Evolutionary conservation across 2,888 invertebrate genomes (phyloP), one percentile per base, ranked within the genome.

Genomic region (Megastigmus dorsalis): DNA sequence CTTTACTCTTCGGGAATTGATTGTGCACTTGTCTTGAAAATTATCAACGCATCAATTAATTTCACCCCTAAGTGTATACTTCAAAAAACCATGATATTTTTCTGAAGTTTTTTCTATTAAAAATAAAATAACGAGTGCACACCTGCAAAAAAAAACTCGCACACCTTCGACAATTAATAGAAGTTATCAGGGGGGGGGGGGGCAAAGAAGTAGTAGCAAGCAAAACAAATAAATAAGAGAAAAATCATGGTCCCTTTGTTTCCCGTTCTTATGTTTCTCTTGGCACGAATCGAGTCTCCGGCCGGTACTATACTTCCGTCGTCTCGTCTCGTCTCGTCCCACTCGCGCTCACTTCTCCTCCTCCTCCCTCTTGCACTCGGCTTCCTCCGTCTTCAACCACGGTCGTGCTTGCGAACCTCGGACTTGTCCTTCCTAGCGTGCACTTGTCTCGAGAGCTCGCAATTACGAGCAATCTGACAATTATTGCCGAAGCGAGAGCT

Each of bases 381-480:
- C 69, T 69, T 72, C n/a, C 63, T 63, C 59, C 55, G 66, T 33
- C 75, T n/a, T n/a, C n/a, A n/a, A n/a, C n/a, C n/a, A 62, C 71
- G 73, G 45, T 65, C 66, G 59, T 63, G 74, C 77, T 60, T 43
- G 38, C 71, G 48, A 55, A 63, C 36, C 65, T 74, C 54, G 55
- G 62, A 67, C 66, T 72, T 45, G 41, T 52, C 43, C 74, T 65
- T 75, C 54, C 69, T 48, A 62, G 52, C 48, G 48, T 63, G 63
- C 80, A 82, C 80, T 82, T 80, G 85, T 85, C 85, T 85, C 84
- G 80, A 85, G 83, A 82, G 83, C 81, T 83, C 83, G 84, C 84
- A 85, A 84, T 85, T 85, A 85, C 84, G 81, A 84, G 83, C 84
- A 84, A 84, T 85, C 84, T 82, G 83, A 83, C 85, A 85, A 85